These are phyloP conservation scores for Hippopotamus amphibius DNA, from an alignment of 2,113 vertebrate species.

Conservation along the genomic window DNA sequence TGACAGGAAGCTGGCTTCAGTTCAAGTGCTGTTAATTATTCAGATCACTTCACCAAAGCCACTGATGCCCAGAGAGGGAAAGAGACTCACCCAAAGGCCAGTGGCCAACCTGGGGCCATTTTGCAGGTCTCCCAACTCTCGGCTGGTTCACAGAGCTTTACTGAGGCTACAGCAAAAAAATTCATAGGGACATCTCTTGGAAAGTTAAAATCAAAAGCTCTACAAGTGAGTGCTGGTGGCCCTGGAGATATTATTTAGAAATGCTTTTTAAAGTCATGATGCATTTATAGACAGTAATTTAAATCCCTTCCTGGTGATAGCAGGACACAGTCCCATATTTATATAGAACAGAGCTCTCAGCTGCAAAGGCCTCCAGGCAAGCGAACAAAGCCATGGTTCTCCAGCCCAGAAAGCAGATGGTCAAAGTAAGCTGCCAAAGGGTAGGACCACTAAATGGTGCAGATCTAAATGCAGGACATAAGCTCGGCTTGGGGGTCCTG, in stretches of 20 bases:
- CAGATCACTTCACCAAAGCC: not conserved
- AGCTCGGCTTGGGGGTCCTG: not conserved
- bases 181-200: not conserved
- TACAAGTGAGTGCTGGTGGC: not conserved
- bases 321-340: not conserved
- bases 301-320: not conserved
- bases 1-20: not conserved
- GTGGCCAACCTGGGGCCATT: not conserved
- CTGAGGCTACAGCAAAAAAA: not conserved
- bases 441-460: not conserved
- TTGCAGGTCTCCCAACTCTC: not conserved
- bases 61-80: not conserved
- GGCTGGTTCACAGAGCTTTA: not conserved
- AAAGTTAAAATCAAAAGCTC: not conserved
- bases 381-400: not conserved
- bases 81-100: not conserved
- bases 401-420: conserved; percentile 27
- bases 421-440: not conserved
- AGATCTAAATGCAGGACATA: not conserved
- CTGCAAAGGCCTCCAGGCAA: conserved; percentile 11
- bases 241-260: not conserved
- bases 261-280: not conserved
- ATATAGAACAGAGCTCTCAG: not conserved
- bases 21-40: not conserved
- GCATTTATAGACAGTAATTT: not conserved